Evolutionary conservation across 2,888 invertebrate genomes (phyloP).

Genomic region (Andricus curvator): DNA sequence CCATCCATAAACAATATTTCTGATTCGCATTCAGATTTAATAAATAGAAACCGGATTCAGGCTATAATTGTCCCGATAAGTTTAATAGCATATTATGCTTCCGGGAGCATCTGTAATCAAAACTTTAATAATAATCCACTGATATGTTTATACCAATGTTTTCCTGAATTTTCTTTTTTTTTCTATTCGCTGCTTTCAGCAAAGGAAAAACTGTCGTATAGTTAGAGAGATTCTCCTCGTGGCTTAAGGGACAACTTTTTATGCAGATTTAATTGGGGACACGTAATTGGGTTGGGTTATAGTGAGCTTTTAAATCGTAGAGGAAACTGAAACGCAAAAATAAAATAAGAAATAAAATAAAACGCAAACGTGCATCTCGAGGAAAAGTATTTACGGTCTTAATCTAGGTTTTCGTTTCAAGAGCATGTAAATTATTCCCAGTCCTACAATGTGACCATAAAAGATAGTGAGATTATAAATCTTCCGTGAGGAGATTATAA

Average conservation of each 20-base stretch:
- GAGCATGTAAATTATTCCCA: neutral
- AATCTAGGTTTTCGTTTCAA: constrained; percentile 4
- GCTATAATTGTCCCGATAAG: neutral
- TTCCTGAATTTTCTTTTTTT: neutral
- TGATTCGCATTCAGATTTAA: constrained; percentile 18
- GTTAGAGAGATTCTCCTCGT: neutral
- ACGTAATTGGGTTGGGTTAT: constrained; percentile 7
- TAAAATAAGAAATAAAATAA: neutral
- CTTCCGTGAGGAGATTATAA: neutral
- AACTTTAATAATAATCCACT: constrained; percentile 10
- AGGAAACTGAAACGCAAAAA: neutral
- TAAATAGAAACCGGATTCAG: constrained; percentile 30
- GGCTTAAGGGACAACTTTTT: neutral
- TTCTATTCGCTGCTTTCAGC: neutral
- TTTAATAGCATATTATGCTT: constrained; percentile 30
- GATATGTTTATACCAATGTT: neutral
- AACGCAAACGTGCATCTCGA: neutral
- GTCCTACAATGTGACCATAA: neutral
- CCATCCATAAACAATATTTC: constrained; percentile 8
- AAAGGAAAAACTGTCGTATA: neutral
- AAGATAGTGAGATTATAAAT: neutral
- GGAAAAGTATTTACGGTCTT: neutral
- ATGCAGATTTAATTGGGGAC: neutral
- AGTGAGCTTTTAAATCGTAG: neutral
- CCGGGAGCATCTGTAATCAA: constrained; percentile 22